Evolutionary conservation across 2,888 invertebrate genomes (phyloP).

Genomic region (Imbricaverruca yamaguchii): DNA sequence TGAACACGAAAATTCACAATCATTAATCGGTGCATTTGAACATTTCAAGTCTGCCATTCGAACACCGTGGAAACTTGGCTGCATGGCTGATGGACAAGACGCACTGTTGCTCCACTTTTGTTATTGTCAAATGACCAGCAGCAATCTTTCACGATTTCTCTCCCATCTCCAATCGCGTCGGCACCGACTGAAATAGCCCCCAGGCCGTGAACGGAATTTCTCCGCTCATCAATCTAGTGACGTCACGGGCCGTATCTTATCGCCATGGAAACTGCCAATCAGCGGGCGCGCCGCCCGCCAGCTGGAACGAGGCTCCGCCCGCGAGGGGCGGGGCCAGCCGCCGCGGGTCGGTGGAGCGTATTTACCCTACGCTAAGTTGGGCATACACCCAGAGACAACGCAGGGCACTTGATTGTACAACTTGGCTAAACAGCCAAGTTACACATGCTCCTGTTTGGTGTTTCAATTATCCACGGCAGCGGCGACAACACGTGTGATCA

Average conservation of each 20-base stretch:
- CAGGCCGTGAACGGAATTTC: slow-evolving; percentile 8
- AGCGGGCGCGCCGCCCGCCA: slow-evolving; percentile 1
- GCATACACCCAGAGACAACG: slow-evolving; percentile 22
- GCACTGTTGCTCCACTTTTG: too few relatives aligned
- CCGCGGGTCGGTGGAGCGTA: slow-evolving; percentile 9
- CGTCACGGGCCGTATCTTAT: slow-evolving; percentile 15
- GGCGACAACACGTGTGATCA: slow-evolving; percentile 9
- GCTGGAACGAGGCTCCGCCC: slow-evolving; percentile 20
- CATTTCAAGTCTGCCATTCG: too few relatives aligned
- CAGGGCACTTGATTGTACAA: slow-evolving; percentile 22
- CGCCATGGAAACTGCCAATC: slow-evolving; percentile 20
- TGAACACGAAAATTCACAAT: too few relatives aligned
- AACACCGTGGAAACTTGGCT: too few relatives aligned
- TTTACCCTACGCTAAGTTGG: slow-evolving; percentile 22
- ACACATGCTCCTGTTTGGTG: slow-evolving; percentile 17
- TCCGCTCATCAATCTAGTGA: slow-evolving; percentile 13
- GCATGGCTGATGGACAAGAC: too few relatives aligned
- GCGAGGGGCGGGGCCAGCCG: background rate
- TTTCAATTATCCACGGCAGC: slow-evolving; percentile 3
- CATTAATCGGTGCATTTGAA: too few relatives aligned
- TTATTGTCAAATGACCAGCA: background rate
- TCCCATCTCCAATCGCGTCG: background rate
- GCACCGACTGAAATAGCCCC: background rate
- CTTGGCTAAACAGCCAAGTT: slow-evolving; percentile 24
- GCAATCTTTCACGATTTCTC: slow-evolving; percentile 5